Conservation (phyloP, 2,888 invertebrate species). For the Tetheella fluctuosa region DNA sequence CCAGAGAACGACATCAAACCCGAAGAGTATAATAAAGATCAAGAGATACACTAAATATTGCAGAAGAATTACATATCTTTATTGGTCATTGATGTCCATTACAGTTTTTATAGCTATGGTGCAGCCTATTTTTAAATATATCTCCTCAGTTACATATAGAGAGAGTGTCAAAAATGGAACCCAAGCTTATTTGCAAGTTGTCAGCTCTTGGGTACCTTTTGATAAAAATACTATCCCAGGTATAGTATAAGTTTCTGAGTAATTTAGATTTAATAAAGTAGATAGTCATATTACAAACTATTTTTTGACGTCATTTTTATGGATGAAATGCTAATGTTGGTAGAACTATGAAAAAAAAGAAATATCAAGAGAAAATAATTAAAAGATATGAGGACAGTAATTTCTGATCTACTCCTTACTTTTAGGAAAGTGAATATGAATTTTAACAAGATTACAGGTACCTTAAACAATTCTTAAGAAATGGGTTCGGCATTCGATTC, state of each 20-base stretch:
- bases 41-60: conserved; percentile 59
- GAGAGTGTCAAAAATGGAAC: conserved; percentile 57
- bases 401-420: no score
- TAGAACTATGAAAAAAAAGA: no score
- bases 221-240: conserved; percentile 51
- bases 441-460: no score
- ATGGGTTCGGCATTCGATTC: no score
- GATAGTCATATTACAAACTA: no score
- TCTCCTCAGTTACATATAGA: conserved; percentile 54
- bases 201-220: conserved; percentile 76
- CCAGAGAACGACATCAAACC: conserved; percentile 46
- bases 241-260: background rate
- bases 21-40: conserved; percentile 47
- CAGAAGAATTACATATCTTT: conserved; percentile 65
- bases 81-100: conserved; percentile 69
- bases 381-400: no score
- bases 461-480: no score
- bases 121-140: conserved; percentile 63
- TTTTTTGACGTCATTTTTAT: no score
- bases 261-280: no score
- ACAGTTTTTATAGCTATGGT: conserved; percentile 62
- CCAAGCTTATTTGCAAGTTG: conserved; percentile 60
- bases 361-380: no score
- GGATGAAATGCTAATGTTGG: no score
- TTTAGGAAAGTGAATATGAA: no score